Conservation (phyloP, 2,113 vertebrate genomes). For the Apteryx owenii region DNA sequence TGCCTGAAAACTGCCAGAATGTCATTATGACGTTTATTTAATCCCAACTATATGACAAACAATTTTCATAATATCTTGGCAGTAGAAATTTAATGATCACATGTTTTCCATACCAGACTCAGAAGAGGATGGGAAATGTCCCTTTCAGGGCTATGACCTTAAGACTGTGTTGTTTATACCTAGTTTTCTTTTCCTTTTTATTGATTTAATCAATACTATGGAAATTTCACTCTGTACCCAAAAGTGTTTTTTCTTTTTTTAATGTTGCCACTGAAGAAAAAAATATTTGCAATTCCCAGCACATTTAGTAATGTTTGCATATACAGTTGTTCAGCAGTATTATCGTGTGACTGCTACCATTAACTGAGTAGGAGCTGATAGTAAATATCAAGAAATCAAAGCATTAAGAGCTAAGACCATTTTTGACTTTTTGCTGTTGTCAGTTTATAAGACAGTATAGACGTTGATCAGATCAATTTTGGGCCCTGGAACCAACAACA, state of each 20-base stretch:
- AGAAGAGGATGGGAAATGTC: background rate
- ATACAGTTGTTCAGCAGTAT: background rate
- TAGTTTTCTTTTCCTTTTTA: background rate
- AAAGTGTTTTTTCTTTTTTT: background rate
- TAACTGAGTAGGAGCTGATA: background rate
- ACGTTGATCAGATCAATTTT: background rate
- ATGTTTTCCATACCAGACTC: background rate
- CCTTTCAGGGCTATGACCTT: background rate
- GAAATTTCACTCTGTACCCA: background rate
- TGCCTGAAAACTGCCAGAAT: background rate
- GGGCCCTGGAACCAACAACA: background rate
- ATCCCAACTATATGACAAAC: background rate
- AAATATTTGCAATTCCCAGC: background rate
- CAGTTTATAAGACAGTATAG: background rate
- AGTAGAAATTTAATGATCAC: background rate
- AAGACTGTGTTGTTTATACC: background rate
- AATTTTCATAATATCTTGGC: background rate
- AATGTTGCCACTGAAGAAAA: background rate
- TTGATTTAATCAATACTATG: background rate
- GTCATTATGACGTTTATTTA: background rate
- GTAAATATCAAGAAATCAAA: background rate
- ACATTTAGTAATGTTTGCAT: background rate
- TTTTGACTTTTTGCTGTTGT: background rate
- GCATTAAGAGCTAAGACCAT: background rate
- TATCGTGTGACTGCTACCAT: background rate